A percentile compares a stretch with the other conserved stretches of the same genome.
Conservation (phyloP, 2,113 vertebrate genomes). For the Podarcis cretensis region DNA sequence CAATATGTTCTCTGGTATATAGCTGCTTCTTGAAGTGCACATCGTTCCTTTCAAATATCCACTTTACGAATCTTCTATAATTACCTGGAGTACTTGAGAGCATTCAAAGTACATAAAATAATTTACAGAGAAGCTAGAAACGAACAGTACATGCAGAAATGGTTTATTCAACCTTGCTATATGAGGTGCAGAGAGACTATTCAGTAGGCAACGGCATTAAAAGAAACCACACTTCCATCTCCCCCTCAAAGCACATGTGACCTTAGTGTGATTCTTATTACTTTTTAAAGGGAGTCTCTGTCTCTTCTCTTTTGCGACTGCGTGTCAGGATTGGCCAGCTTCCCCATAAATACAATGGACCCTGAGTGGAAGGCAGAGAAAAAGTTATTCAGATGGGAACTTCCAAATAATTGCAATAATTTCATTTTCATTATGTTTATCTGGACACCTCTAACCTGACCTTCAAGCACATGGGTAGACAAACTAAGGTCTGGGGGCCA, state of each 20-base stretch:
- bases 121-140: conserved; percentile 36
- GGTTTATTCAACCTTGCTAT: conserved; percentile 39
- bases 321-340: conserved; percentile 65
- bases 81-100: neutral
- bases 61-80: conserved; percentile 37
- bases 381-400: neutral
- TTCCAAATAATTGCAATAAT: neutral
- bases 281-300: conserved; percentile 55
- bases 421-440: neutral
- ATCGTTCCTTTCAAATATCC: conserved; percentile 39
- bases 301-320: conserved; percentile 53
- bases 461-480: neutral
- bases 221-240: conserved; percentile 24
- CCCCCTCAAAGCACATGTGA: conserved; percentile 18
- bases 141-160: neutral
- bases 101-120: conserved; percentile 28
- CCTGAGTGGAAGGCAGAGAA: conserved; percentile 43
- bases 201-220: conserved; percentile 2
- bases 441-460: neutral
- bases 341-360: conserved; percentile 66
- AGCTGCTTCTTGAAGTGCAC: conserved; percentile 32
- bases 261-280: neutral
- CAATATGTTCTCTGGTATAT: neutral
- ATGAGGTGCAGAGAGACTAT: conserved; percentile 11
- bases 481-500: too few species aligned